Evolutionary conservation across 1,140 invertebrate genomes (phyloP).

Genomic region (Sycophaga agraensis): DNA sequence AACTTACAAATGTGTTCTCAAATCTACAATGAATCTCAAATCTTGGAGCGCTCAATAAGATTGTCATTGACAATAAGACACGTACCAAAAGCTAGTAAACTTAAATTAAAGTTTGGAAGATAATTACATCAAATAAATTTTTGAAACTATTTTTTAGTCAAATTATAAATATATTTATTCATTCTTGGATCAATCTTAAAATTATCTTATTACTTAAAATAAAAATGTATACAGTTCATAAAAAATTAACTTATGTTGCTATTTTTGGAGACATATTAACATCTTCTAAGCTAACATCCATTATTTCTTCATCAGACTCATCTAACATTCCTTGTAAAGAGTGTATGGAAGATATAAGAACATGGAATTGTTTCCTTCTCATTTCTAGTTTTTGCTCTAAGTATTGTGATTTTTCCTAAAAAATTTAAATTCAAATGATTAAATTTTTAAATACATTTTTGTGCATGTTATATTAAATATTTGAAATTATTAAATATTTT

Average conservation of each 20-base stretch:
- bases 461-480: neutral
- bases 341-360: constrained; percentile 80
- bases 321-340: constrained; percentile 74
- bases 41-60: constrained; percentile 69
- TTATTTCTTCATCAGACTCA: constrained; percentile 63
- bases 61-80: constrained; percentile 92
- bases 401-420: constrained; percentile 67
- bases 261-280: constrained; percentile 36
- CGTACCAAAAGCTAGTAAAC: constrained; percentile 86
- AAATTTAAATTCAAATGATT: neutral
- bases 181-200: constrained; percentile 14
- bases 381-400: constrained; percentile 78
- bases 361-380: constrained; percentile 84
- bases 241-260: constrained; percentile 8
- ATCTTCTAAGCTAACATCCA: constrained; percentile 64
- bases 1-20: constrained; percentile 69
- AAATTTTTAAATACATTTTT: neutral
- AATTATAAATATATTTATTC: constrained; percentile 10
- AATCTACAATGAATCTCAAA: constrained; percentile 59
- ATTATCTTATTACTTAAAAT: constrained; percentile 5
- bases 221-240: neutral
- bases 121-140: constrained; percentile 25
- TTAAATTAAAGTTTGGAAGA: constrained; percentile 65
- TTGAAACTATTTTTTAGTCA: neutral
- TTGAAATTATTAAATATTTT: neutral